Base-by-base conservation (phyloP, 2,113 vertebrate species). In the Thalassoma bifasciatum region DNA sequence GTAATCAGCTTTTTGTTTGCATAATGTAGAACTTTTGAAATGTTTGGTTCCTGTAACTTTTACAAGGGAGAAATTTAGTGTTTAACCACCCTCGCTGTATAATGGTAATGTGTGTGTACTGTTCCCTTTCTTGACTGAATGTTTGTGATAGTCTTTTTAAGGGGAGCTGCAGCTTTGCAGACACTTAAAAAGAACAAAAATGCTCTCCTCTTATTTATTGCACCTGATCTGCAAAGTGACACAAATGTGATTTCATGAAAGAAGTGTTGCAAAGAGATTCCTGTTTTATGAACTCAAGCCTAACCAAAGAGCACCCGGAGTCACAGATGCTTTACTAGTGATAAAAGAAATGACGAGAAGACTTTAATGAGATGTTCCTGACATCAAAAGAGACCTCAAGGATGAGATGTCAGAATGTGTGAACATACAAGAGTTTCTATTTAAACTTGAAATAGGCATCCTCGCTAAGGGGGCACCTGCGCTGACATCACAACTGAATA, bases 351-450 rank as follows among this genome's bases (percentile, higher is more conserved):
- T 65, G 80, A 69, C 58, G 68, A 47, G 73, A 38, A 42, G 56
- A 68, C 63, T 81, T 56, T 75, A 75, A 85, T 65, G 50, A 83
- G 76, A 77, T 72, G n/a, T 54, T 77, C 46, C 58, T 66, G 61
- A 81, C 79, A 77, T 85, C 72, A 46, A 77, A 82, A 68, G 72
- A 68, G 42, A 67, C 56, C 24, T 66, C 42, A 61, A 44, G 4
- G 71, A 53, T 72, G 71, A 71, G 56, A 42, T 37, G n/a, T 77
- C 69, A 19, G 54, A 68, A 44, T 61, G 60, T 66, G 47, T 47
- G 24, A 75, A 84, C 64, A 76, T 79, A 42, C 84, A 82, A 63
- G 46, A 50, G 16, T 23, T 49, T 61, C 16, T 30, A 63, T 73
- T 56, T 72, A 72, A 56, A 79, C 73, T 6, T 50, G 46, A 76